phyloP scores from a whole-genome alignment of 2,888 invertebrate species.

The Sipha maydis region DNA sequence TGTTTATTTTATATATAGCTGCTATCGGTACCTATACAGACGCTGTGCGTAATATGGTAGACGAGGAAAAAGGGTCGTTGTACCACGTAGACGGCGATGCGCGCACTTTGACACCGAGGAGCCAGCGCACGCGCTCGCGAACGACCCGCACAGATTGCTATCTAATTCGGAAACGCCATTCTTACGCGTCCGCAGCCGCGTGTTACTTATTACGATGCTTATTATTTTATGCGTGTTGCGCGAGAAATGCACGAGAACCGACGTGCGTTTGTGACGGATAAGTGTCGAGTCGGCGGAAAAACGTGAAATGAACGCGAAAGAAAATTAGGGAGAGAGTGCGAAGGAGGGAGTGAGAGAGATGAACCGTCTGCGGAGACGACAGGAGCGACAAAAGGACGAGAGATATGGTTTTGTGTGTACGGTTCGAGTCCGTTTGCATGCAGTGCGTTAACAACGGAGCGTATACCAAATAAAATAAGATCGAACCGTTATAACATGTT shows the following conservation, averaged over 20 bases:
- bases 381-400: too few species aligned
- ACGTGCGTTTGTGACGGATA: too few species aligned
- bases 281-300: too few species aligned
- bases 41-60: not conserved
- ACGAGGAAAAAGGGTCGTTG: conserved; percentile 7
- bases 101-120: not conserved
- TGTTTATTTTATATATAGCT: not conserved
- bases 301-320: too few species aligned
- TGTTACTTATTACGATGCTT: too few species aligned
- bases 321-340: too few species aligned
- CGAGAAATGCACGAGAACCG: too few species aligned
- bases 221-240: not conserved
- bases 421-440: not conserved
- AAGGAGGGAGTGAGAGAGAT: too few species aligned
- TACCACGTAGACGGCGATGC: not conserved
- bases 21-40: too few species aligned
- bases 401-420: too few species aligned
- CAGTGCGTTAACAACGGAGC: not conserved
- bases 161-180: conserved; percentile 39
- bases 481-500: not conserved
- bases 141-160: conserved; percentile 35
- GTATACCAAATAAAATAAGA: not conserved
- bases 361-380: too few species aligned
- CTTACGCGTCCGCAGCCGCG: not conserved
- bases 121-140: too few species aligned